Percentiles rank a stretch among this genome's conserved stretches.
phyloP scores from a whole-genome alignment of 2,888 invertebrate species.

The Agonopterix subpropinquella region DNA sequence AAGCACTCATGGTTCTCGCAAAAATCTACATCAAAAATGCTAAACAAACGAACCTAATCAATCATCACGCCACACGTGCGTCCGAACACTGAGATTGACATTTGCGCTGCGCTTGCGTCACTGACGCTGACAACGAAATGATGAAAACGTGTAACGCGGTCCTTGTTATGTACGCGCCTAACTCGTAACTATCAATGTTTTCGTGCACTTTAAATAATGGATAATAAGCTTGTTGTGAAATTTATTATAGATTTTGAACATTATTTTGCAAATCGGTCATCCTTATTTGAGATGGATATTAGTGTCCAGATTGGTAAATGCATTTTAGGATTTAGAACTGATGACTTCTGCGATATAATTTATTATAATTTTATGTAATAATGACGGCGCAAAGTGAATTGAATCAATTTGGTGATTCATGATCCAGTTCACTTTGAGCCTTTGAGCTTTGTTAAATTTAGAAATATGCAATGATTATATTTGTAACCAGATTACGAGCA shows the following conservation, averaged over 20 bases:
- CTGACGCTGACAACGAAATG: slow-evolving; percentile 34
- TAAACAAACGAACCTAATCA: slow-evolving; percentile 28
- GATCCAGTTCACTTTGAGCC: no score
- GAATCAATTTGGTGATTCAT: no score
- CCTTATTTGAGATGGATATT: no score
- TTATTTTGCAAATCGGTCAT: no score
- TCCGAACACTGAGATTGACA: slow-evolving; percentile 36
- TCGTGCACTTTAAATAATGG: slow-evolving; percentile 29
- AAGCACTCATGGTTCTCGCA: slow-evolving; percentile 19
- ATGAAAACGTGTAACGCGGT: slow-evolving; percentile 41
- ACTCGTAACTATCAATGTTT: slow-evolving; percentile 24
- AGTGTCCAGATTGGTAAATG: no score
- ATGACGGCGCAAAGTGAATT: no score
- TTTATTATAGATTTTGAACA: slow-evolving; percentile 1
- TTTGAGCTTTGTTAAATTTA: no score
- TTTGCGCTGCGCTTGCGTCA: slow-evolving; percentile 42
- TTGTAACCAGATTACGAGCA: no score
- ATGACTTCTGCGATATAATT: no score
- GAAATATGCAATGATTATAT: no score
- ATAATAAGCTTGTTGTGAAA: slow-evolving; percentile 15
- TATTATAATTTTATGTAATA: no score
- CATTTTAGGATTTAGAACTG: no score
- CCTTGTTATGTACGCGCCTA: slow-evolving; percentile 30
- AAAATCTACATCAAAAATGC: slow-evolving; percentile 9
- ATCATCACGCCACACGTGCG: slow-evolving; percentile 35